These are phyloP conservation scores for Allobates femoralis DNA, from an alignment of 2,797 vertebrate genomes.

Conservation along the genomic window DNA sequence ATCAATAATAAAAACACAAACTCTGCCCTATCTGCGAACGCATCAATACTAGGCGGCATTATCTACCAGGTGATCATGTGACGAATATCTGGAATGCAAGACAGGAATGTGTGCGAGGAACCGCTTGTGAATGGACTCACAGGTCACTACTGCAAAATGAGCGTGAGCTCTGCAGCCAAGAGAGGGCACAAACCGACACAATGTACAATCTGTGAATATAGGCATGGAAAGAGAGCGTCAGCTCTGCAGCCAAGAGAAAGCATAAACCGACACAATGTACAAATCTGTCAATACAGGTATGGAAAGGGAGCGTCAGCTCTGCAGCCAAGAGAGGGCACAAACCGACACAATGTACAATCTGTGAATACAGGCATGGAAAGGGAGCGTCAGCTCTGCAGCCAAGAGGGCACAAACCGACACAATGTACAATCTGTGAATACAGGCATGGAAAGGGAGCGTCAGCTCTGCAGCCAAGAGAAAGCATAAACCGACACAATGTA, in stretches of 20 bases:
- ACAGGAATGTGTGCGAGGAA: neutral
- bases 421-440: neutral
- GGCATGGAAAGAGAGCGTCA: neutral
- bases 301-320: neutral
- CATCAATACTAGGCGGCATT: neutral
- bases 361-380: neutral
- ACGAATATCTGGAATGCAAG: neutral
- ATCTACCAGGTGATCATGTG: neutral
- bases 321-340: neutral
- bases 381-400: slow-evolving; percentile 1
- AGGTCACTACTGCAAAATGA: neutral
- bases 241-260: neutral
- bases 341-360: neutral
- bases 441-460: neutral
- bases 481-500: neutral
- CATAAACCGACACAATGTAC: neutral
- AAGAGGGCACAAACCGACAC: neutral
- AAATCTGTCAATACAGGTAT: neutral
- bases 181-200: neutral
- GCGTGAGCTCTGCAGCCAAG: neutral
- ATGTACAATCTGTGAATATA: too few relatives aligned
- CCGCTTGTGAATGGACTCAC: too few relatives aligned
- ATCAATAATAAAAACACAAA: neutral
- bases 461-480: neutral
- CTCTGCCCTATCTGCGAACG: slow-evolving; percentile 1